A percentile compares a stretch with the other conserved stretches of the same genome.
Evolutionary conservation across 2,797 vertebrate genomes (phyloP).

Genomic region (Myotis daubentonii): DNA sequence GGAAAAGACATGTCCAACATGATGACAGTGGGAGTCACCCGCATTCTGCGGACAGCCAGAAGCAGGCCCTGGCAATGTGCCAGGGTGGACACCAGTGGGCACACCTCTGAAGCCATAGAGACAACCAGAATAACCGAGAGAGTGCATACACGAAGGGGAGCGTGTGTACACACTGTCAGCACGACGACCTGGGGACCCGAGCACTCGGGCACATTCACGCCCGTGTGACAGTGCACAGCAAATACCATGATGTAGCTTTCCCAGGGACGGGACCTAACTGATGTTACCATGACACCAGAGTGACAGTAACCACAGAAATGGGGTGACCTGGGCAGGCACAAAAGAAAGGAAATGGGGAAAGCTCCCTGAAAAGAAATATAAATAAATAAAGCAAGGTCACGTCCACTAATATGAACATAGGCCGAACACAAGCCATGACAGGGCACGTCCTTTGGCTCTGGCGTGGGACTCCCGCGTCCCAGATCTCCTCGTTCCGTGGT

Average conservation of each 20-base stretch:
- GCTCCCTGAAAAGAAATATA: slow-evolving; percentile 79
- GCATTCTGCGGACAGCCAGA: not conserved
- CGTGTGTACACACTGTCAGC: slow-evolving; percentile 40
- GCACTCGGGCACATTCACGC: not conserved
- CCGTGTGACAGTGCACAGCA: too few species aligned
- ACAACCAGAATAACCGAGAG: not conserved
- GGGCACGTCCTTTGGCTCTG: slow-evolving; percentile 79
- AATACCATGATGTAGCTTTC: not conserved
- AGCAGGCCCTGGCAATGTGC: slow-evolving; percentile 50
- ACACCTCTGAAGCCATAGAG: slow-evolving; percentile 22
- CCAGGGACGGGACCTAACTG: not conserved
- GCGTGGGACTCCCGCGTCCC: slow-evolving; percentile 73
- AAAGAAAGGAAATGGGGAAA: slow-evolving; percentile 37
- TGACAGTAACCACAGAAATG: slow-evolving; percentile 77
- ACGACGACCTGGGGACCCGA: slow-evolving; percentile 73
- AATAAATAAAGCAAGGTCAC: slow-evolving; percentile 83
- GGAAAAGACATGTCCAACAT: slow-evolving; percentile 75
- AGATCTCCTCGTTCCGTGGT: slow-evolving; percentile 75
- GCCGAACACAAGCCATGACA: slow-evolving; percentile 78
- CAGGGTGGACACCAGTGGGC: not conserved
- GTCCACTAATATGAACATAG: slow-evolving; percentile 67
- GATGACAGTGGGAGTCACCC: slow-evolving; percentile 26
- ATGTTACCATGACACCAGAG: slow-evolving; percentile 72
- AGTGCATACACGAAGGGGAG: slow-evolving; percentile 37
- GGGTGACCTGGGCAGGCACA: slow-evolving; percentile 54